These are phyloP conservation scores for Trissolcus brochymenae DNA, from an alignment of 2,888 invertebrate species.

Conservation along the genomic window DNA sequence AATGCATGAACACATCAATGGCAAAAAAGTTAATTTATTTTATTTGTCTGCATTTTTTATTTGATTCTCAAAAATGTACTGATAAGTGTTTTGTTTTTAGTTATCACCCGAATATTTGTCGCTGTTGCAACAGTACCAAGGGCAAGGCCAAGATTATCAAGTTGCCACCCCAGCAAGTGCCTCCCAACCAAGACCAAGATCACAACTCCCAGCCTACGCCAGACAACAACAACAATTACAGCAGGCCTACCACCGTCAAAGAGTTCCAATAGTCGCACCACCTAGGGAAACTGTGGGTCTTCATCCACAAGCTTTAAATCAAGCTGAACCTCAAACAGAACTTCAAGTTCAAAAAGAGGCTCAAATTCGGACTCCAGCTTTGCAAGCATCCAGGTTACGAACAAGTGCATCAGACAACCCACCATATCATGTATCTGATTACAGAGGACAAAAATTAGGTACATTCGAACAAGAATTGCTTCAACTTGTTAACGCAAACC, in stretches of 20 bases:
- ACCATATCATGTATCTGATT: conserved; percentile 64
- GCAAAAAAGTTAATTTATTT: no score
- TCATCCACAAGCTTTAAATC: conserved; percentile 68
- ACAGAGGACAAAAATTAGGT: conserved; percentile 68
- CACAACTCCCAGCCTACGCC: conserved; percentile 67
- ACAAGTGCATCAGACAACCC: conserved; percentile 60
- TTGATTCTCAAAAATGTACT: no score
- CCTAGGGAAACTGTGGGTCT: conserved; percentile 67
- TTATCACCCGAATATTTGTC: conserved; percentile 71
- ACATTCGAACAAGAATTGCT: conserved; percentile 72
- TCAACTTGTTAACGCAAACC: conserved; percentile 71
- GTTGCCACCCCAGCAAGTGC: conserved; percentile 38
- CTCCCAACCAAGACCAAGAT: conserved; percentile 60
- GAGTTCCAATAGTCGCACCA: conserved; percentile 69
- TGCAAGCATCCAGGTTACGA: conserved; percentile 62
- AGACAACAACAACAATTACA: conserved; percentile 71
- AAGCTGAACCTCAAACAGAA: conserved; percentile 66
- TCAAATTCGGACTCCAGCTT: conserved; percentile 65
- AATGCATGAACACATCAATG: no score
- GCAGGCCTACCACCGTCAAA: conserved; percentile 70
- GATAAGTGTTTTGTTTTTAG: conserved; percentile 60
- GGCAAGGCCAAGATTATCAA: conserved; percentile 33
- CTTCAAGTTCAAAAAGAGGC: conserved; percentile 67
- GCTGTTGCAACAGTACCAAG: conserved; percentile 68
- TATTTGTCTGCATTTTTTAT: no score